Base-by-base conservation (phyloP, 2,888 invertebrate species). In the Candidula unifasciata region DNA sequence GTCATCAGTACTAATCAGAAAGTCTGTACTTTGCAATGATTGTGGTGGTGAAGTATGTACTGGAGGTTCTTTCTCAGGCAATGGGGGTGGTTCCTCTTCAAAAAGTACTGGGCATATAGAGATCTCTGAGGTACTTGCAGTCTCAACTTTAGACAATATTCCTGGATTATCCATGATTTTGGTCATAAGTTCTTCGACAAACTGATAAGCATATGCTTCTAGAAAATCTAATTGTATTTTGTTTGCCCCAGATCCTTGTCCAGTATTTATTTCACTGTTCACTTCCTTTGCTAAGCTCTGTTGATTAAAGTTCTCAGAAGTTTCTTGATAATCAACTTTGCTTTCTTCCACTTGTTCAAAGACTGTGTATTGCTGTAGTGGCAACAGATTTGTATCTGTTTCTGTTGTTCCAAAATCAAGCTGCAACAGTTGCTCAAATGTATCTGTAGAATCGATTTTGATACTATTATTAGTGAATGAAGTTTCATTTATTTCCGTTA, bases 231-330 rank as follows among this genome's bases (percentile, higher is more conserved):
- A 21, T 3, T 21, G n/a, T 73, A 6, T 21, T 21, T 73, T 44
- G 91, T 89, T 93, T 93, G 96, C 95, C 0, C 95, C 94, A 94
- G 96, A 95, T 3, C 96, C 96, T 90, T 95, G 95, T 74, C 94
- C 94, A 87, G 95, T 95, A 90, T 95, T 95, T 77, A 96, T 94
- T 0, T 94, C 92, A 85, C 96, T 95, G 93, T 44, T 44, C 18
- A 30, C 5, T 30, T 2, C 18, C 5, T 8, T 74, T 6, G 30
- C 21, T 18, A 30, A 57, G 27, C 44, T 44, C 21, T 44, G 6
- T 30, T 27, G 54, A 27, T 33, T 24, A 33, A 33, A 3, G 3
- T 3, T 54, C 52, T 54, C 74, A 74, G 30, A 54, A 54, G 30
- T 54, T 21, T 54, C 30, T 18, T 54, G 18, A 54, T 27, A 8